A percentile compares a stretch with the other conserved stretches of the same genome.
Evolutionary conservation across 2,797 vertebrate genomes (phyloP).

Genomic region (Acrossocheilus wenchowensis): DNA sequence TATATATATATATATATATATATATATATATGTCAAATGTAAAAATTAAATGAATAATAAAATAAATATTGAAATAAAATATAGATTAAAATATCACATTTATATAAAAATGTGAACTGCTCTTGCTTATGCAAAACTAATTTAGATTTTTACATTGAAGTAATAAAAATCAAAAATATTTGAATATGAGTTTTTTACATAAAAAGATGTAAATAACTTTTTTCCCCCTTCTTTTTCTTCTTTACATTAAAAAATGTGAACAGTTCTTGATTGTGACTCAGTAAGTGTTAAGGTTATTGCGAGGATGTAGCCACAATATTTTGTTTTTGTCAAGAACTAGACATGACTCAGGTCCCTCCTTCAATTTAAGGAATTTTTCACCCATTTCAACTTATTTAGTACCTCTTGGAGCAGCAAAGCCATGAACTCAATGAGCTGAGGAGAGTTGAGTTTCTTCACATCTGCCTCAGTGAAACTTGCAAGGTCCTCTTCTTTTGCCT

Average conservation of each 20-base stretch:
- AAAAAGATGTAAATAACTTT: background rate
- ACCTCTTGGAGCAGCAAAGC: slow-evolving; percentile 88
- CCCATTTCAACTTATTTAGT: slow-evolving; percentile 46
- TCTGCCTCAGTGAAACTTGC: slow-evolving; percentile 80
- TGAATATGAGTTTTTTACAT: background rate
- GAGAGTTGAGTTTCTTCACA: slow-evolving; percentile 85
- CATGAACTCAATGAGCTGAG: slow-evolving; percentile 92
- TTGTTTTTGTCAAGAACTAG: background rate
- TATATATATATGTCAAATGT: background rate
- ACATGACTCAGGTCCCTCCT: background rate
- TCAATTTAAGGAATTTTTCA: too few species aligned
- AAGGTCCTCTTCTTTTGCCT: slow-evolving; percentile 89
- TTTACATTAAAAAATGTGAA: background rate
- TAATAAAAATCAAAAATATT: background rate
- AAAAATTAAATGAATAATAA: background rate
- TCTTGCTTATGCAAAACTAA: background rate
- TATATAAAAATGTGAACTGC: background rate
- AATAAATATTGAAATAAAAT: background rate
- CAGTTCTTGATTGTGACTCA: background rate
- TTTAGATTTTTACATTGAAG: background rate
- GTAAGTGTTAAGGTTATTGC: background rate
- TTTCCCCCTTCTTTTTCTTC: too few species aligned
- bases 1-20: too few species aligned
- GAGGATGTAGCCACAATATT: background rate
- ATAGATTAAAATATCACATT: background rate